Base-by-base conservation (phyloP, 2,113 vertebrate species). In the Sander lucioperca region DNA sequence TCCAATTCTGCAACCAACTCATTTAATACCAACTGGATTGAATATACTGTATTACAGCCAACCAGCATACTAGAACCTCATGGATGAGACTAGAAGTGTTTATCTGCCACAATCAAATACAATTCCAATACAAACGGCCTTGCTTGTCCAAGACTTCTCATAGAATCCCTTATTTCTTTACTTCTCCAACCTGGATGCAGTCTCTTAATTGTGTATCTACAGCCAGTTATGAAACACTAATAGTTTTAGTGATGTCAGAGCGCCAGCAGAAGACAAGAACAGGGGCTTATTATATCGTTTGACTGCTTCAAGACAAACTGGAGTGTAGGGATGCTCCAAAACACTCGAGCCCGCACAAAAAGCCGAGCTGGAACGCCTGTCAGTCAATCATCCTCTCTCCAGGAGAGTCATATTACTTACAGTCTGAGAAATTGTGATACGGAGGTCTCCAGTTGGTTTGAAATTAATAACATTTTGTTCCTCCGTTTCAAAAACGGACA, bases 381-480 rank as follows among this genome's bases (percentile, higher is more conserved):
- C 94, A 90, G 81, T 93, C 94, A 94, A 83, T 90, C 89, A 90
- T 1, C 5, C 59, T 84, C 58, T 84, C 76, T 89, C 78, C 88
- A 81, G 83, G 63, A 85, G 76, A 59, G 23, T 15, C 5, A 53
- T 90, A 85, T 94, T 95, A 94, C 93, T 96, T 94, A 94, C 90
- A 94, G 90, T 89, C 91, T 88, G 88, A 86, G 84, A 82, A 90
- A 93, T 77, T 89, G 92, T 92, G 90, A 93, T 87, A 82, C 16
- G 78, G 70, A 80, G 86, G 88, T 94, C 93, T 94, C 91, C 89
- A 88, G 92, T 87, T 94, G 90, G 90, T 92, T 94, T 92, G 71
- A 92, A 95, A 95, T 95, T 93, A 95, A 95, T 95, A 94, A 94
- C 89, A 91, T 95, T 94, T 94, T 93, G 86, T 94, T 94, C 92